These are phyloP conservation scores for Drosophila santomea DNA, from an alignment of 1,140 invertebrate species.

Conservation along the genomic window DNA sequence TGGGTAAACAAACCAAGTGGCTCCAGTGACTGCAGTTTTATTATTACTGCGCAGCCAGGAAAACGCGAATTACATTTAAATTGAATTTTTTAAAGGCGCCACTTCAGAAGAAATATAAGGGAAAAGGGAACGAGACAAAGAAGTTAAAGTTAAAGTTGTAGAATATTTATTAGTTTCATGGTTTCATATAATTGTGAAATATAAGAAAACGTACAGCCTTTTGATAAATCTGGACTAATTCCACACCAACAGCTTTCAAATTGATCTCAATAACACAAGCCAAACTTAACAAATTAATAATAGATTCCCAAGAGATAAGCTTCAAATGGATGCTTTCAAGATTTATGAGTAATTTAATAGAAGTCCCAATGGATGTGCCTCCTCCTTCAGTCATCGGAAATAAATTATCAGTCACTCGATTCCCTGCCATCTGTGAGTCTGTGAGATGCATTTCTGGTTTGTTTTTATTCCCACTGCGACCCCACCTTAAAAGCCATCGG, in stretches of 20 bases:
- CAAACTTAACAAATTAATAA: not conserved
- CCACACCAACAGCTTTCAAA: too few relatives aligned
- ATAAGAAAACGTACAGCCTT: too few relatives aligned
- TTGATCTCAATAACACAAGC: not conserved
- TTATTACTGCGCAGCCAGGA: slow-evolving; percentile 20
- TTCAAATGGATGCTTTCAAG: slow-evolving; percentile 13
- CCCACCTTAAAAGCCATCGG: slow-evolving; percentile 45
- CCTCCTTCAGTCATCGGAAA: slow-evolving; percentile 13
- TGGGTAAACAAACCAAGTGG: slow-evolving; percentile 38
- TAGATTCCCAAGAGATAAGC: slow-evolving; percentile 18
- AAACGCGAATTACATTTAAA: slow-evolving; percentile 32
- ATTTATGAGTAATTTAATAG: slow-evolving; percentile 17
- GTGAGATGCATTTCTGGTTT: slow-evolving; percentile 35
- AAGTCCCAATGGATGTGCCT: slow-evolving; percentile 11
- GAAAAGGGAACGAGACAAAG: too few relatives aligned
- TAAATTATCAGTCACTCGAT: slow-evolving; percentile 40
- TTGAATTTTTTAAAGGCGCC: slow-evolving; percentile 10
- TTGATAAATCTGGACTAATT: too few relatives aligned
- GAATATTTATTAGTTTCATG: not conserved
- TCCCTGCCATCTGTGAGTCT: slow-evolving; percentile 9
- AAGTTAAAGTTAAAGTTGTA: not conserved
- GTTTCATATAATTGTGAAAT: too few relatives aligned
- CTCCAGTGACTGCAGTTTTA: slow-evolving; percentile 23
- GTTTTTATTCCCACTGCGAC: slow-evolving; percentile 40
- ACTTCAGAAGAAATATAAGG: slow-evolving; percentile 1